Evolutionary conservation across 2,797 vertebrate genomes (phyloP).

Genomic region (Gymnocypris eckloni): DNA sequence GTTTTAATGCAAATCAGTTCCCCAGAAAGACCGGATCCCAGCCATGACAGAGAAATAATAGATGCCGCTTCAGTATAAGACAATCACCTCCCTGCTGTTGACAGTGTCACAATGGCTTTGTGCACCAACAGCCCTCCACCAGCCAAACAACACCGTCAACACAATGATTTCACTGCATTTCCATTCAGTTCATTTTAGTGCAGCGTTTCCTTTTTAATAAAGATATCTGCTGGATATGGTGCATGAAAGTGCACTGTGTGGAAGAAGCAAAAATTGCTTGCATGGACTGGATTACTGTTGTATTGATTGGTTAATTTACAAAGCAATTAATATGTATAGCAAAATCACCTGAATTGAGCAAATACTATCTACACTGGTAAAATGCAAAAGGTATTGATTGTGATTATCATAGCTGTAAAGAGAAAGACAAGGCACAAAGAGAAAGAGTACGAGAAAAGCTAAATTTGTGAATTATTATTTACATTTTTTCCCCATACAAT

Average conservation of each 20-base stretch:
- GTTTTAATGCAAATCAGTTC: constrained; percentile 74
- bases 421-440: neutral
- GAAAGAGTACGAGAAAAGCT: neutral
- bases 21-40: constrained; percentile 69
- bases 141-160: constrained; percentile 70
- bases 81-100: constrained; percentile 64
- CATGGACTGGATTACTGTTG: constrained; percentile 9
- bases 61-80: constrained; percentile 58
- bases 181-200: constrained; percentile 8
- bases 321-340: constrained; percentile 8
- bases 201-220: constrained; percentile 14
- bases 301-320: constrained; percentile 18
- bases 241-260: neutral
- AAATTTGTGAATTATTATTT: neutral
- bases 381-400: neutral
- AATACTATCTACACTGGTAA: neutral
- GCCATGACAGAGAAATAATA: constrained; percentile 71
- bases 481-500: neutral
- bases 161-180: constrained; percentile 36
- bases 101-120: constrained; percentile 68
- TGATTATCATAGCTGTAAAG: neutral
- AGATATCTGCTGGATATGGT: neutral
- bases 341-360: constrained; percentile 11
- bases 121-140: constrained; percentile 65
- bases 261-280: neutral